These are phyloP conservation scores for Cecidostiba fungosa DNA, from an alignment of 2,888 invertebrate genomes.

Conservation along the genomic window DNA sequence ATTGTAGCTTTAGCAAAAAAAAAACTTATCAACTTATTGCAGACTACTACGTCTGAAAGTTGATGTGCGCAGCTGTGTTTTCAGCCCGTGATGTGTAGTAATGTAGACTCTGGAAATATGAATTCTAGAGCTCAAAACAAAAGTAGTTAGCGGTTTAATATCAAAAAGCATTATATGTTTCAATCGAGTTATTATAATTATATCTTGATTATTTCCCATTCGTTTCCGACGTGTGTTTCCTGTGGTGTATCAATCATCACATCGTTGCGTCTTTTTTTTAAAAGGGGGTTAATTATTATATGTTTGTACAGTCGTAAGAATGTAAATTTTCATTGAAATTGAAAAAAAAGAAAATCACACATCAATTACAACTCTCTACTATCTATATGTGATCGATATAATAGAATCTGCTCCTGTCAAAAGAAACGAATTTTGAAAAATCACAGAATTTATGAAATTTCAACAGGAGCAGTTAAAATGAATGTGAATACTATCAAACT, in stretches of 20 bases:
- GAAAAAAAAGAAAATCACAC: conserved; percentile 34
- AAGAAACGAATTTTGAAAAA: background rate
- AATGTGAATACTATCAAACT: background rate
- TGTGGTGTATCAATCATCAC: conserved; percentile 40
- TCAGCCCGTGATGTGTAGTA: conserved; percentile 22
- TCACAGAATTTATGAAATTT: background rate
- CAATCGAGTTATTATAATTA: conserved; percentile 11
- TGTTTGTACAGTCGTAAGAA: conserved; percentile 23
- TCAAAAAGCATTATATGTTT: background rate
- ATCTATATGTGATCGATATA: conserved; percentile 27
- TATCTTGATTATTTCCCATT: conserved; percentile 40
- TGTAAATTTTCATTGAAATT: conserved; percentile 41
- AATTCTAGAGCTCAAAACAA: conserved; percentile 9
- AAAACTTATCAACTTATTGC: conserved; percentile 23
- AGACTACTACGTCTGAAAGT: conserved; percentile 28
- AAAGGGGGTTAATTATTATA: conserved; percentile 27
- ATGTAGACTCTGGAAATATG: conserved; percentile 16
- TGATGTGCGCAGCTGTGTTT: conserved; percentile 24
- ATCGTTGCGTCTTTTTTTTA: conserved; percentile 40
- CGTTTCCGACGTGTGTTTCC: conserved; percentile 64
- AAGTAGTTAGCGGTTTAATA: conserved; percentile 48
- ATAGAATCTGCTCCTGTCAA: conserved; percentile 36
- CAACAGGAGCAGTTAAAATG: conserved; percentile 32
- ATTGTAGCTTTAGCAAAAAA: conserved; percentile 33
- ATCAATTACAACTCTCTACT: conserved; percentile 28